Evolutionary conservation across 2,113 vertebrate genomes (phyloP).

Genomic region (Leptobrachium leishanense): DNA sequence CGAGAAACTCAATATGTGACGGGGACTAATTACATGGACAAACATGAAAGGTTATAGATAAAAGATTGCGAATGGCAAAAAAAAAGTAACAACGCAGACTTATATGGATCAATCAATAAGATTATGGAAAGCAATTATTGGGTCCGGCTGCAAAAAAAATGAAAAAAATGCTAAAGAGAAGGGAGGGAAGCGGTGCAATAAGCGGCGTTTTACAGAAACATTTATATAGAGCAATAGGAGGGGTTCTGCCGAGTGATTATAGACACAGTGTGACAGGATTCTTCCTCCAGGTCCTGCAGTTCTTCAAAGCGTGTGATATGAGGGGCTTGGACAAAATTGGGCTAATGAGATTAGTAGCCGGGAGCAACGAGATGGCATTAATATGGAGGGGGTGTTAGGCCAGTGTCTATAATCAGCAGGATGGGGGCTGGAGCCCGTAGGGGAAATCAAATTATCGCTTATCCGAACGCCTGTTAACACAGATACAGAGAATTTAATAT

Average conservation of each 20-base stretch:
- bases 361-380: conserved; percentile 45
- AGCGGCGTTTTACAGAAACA: conserved; percentile 16
- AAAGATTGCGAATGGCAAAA: background rate
- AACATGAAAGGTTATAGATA: background rate
- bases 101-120: background rate
- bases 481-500: conserved; percentile 41
- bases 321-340: conserved; percentile 48
- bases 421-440: conserved; percentile 37
- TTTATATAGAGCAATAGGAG: conserved; percentile 38
- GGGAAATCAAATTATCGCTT: conserved; percentile 47
- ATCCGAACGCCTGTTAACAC: conserved; percentile 39
- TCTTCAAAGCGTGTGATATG: conserved; percentile 47
- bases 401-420: conserved; percentile 35
- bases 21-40: background rate
- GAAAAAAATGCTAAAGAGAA: background rate
- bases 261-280: conserved; percentile 48
- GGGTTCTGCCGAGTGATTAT: conserved; percentile 35
- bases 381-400: conserved; percentile 44
- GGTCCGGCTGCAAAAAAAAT: background rate
- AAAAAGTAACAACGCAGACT: background rate
- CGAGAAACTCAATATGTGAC: background rate
- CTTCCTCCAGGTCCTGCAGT: conserved; percentile 42
- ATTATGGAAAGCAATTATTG: background rate
- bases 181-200: conserved; percentile 11
- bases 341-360: conserved; percentile 48